Percentiles rank a stretch among this genome's conserved stretches.
These are phyloP conservation scores for Tetrapedia diversipes DNA, from an alignment of 2,888 invertebrate genomes.

Conservation along the genomic window DNA sequence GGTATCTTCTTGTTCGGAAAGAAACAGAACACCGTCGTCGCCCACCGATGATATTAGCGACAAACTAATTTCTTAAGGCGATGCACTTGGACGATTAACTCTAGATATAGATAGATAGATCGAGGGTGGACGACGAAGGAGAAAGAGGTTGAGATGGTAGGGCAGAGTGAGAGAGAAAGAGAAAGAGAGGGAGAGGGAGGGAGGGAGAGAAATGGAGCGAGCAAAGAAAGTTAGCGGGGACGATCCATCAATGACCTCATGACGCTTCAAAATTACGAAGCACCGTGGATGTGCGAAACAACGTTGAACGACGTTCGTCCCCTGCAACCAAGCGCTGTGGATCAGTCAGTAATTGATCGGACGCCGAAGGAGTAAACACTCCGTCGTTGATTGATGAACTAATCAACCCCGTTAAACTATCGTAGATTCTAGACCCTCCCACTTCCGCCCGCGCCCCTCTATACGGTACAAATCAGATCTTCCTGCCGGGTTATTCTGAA, in stretches of 20 bases:
- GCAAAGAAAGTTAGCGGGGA: constrained; percentile 64
- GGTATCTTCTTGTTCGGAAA: background rate
- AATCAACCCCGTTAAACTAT: constrained; percentile 75
- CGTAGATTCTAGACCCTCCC: constrained; percentile 44
- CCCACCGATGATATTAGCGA: constrained; percentile 37
- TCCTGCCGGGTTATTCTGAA: constrained; percentile 26
- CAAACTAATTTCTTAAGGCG: constrained; percentile 67
- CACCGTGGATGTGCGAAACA: constrained; percentile 47
- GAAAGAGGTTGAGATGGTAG: too few relatives aligned
- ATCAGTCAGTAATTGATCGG: constrained; percentile 80
- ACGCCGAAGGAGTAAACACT: constrained; percentile 79
- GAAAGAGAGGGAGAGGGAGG: too few relatives aligned
- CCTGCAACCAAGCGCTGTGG: constrained; percentile 62
- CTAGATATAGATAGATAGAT: constrained; percentile 56
- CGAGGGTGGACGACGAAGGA: background rate
- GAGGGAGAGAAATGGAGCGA: constrained; percentile 26
- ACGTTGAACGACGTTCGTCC: constrained; percentile 49
- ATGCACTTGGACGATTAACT: constrained; percentile 68
- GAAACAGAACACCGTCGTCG: constrained; percentile 16
- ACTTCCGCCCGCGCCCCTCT: background rate
- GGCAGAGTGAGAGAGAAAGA: too few relatives aligned
- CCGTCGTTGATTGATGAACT: constrained; percentile 80
- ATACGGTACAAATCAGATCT: constrained; percentile 39
- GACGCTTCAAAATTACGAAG: constrained; percentile 74
- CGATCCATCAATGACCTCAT: constrained; percentile 75